Percentiles rank a stretch among this genome's conserved stretches.
Evolutionary conservation across 2,888 invertebrate genomes (phyloP).

Genomic region (Drosophila merina): DNA sequence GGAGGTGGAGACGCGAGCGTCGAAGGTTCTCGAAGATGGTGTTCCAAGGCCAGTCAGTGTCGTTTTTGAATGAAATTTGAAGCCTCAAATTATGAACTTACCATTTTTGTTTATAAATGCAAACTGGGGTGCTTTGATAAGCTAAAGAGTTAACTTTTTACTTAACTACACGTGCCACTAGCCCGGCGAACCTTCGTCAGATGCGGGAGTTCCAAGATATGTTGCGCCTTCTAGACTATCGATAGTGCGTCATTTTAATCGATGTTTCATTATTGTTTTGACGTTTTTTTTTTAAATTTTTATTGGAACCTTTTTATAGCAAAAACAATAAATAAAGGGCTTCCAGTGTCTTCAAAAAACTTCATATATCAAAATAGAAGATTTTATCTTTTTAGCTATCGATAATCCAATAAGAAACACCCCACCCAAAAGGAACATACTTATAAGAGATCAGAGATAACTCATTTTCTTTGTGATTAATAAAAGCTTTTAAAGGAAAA

Average conservation of each 20-base stretch:
- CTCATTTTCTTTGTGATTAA: background rate
- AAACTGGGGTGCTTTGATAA: conserved; percentile 56
- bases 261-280: background rate
- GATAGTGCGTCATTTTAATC: background rate
- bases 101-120: conserved; percentile 70
- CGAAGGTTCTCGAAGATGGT: conserved; percentile 59
- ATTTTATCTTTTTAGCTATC: background rate
- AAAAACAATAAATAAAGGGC: too few species aligned
- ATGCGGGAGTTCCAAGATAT: conserved; percentile 8
- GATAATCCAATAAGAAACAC: background rate
- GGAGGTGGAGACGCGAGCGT: conserved; percentile 1
- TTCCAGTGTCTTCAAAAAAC: background rate
- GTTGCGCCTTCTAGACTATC: background rate
- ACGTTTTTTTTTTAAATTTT: background rate
- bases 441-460: background rate
- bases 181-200: conserved; percentile 37
- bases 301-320: background rate
- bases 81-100: conserved; percentile 32
- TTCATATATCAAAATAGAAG: background rate
- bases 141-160: conserved; percentile 37
- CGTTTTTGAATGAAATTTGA: background rate
- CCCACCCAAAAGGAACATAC: background rate
- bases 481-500: background rate
- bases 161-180: conserved; percentile 40
- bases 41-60: background rate